Evolutionary conservation across 2,797 vertebrate species (phyloP).

Genomic region (Pangasius macronema): DNA sequence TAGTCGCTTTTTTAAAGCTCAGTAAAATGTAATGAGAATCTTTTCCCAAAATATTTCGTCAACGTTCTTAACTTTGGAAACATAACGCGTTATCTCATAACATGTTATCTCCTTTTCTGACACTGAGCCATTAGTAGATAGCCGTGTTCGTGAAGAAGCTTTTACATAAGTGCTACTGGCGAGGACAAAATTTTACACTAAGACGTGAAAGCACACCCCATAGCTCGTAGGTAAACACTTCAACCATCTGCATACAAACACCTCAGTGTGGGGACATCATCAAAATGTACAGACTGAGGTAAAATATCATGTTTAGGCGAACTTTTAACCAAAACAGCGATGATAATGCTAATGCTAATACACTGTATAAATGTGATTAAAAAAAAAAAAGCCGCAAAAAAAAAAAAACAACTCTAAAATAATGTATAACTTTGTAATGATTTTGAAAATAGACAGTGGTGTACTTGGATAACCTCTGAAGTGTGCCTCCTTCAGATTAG

Average conservation of each 20-base stretch:
- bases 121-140: neutral
- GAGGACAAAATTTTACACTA: slow-evolving; percentile 30
- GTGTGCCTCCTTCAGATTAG: neutral
- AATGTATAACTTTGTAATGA: neutral
- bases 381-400: neutral
- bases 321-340: neutral
- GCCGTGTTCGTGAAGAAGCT: neutral
- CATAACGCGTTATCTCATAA: no score
- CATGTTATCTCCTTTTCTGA: neutral
- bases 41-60: no score
- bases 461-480: neutral
- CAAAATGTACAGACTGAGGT: neutral
- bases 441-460: neutral
- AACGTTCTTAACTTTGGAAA: neutral
- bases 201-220: slow-evolving; percentile 19
- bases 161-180: slow-evolving; percentile 43
- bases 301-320: neutral
- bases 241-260: neutral
- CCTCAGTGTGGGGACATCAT: neutral
- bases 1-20: neutral
- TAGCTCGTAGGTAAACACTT: slow-evolving; percentile 3
- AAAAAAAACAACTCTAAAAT: neutral
- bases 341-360: neutral
- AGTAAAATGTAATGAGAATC: neutral
- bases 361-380: neutral